Conservation (phyloP, 2,888 invertebrate species). For the Hydrotaea diabolus region DNA sequence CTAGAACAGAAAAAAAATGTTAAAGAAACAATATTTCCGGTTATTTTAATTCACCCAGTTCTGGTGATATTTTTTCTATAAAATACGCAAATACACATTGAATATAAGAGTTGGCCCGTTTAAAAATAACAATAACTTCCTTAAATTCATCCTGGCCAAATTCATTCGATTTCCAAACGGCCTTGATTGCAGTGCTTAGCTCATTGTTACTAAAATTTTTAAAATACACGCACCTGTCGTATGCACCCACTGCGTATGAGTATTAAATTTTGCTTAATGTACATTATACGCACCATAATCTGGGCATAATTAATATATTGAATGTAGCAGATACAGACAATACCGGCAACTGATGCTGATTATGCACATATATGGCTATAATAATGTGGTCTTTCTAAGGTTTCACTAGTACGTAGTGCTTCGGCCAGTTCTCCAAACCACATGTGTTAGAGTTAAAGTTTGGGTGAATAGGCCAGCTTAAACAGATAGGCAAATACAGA, state of each 20-base stretch:
- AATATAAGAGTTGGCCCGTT: too few species aligned
- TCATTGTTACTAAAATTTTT: neutral
- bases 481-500: too few species aligned
- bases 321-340: neutral
- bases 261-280: neutral
- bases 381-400: conserved; percentile 12
- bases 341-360: conserved; percentile 12
- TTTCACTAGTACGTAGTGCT: neutral
- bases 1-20: too few species aligned
- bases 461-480: neutral
- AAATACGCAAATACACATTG: too few species aligned
- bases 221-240: neutral
- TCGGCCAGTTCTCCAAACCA: neutral
- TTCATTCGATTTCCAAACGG: too few species aligned
- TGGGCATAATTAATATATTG: neutral
- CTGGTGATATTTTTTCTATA: too few species aligned
- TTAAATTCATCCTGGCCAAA: too few species aligned
- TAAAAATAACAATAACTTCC: too few species aligned
- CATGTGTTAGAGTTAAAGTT: neutral
- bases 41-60: too few species aligned
- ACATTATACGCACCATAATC: neutral
- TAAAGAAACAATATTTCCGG: too few species aligned
- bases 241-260: neutral
- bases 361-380: conserved; percentile 8
- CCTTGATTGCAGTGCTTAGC: too few species aligned